Evolutionary conservation across 2,797 vertebrate species (phyloP).

Genomic region (Chromobotia macracanthus): DNA sequence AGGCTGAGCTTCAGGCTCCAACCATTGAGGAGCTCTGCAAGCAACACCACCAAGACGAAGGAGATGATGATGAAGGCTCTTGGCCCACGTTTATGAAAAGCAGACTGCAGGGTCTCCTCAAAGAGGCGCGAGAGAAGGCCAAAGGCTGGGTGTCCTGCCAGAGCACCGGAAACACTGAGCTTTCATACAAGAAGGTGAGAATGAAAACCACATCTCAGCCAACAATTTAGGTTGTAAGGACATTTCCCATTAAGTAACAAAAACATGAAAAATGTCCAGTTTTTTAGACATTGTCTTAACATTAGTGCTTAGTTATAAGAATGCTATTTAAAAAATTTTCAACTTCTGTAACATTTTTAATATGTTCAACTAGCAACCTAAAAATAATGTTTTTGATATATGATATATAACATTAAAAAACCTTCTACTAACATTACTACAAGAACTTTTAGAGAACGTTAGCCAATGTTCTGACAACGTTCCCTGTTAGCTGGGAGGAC

Average conservation of each 20-base stretch:
- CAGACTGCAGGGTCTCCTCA: slow-evolving; percentile 86
- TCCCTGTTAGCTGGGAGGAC: background rate
- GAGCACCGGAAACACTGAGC: slow-evolving; percentile 88
- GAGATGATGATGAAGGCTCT: slow-evolving; percentile 85
- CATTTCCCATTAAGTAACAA: no score
- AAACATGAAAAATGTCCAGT: no score
- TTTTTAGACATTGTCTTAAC: no score
- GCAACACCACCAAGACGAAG: slow-evolving; percentile 86
- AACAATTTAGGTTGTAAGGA: background rate
- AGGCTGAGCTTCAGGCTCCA: slow-evolving; percentile 88
- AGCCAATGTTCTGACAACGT: no score
- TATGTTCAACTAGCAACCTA: no score
- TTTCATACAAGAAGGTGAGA: slow-evolving; percentile 92
- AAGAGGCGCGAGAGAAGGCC: slow-evolving; percentile 92
- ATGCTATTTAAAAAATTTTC: no score
- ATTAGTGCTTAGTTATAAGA: no score
- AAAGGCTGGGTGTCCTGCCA: slow-evolving; percentile 91
- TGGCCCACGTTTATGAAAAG: slow-evolving; percentile 85
- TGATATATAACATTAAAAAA: no score
- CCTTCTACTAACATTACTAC: no score
- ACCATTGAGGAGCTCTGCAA: slow-evolving; percentile 87
- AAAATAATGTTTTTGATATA: no score
- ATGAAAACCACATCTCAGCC: background rate
- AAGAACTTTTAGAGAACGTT: no score
- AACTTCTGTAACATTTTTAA: no score